Base-by-base conservation (phyloP, 92 coral and sea anemone genomes). In the Paramuricea clavata region DNA sequence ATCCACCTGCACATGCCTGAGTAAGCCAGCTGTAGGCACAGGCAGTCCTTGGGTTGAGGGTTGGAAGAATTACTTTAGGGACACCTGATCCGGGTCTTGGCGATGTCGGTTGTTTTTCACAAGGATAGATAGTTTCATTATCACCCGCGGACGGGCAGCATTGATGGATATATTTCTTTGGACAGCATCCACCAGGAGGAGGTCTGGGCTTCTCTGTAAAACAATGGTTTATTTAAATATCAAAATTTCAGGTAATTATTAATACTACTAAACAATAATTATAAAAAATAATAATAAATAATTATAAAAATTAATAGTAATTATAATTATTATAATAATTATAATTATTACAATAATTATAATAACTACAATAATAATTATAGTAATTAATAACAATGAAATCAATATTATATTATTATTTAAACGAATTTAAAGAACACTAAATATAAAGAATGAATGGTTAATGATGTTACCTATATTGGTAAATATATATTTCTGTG, bases 1-100 rank as follows among this genome's bases (percentile, higher is more conserved):
- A 79, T 36, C 84, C 84, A 28, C 71, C 84, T 12, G 84, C 56
- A n/a, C 84, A 79, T 19, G 84, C 84, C 56, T 34, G 84, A 61
- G 71, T 79, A 19, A 19, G 31, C 84, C 84, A 79, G 12, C 5
- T 34, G 56, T 79, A 57, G 0, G 35, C 35, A 41, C 84, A 79
- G 30, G 22, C 84, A 15, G 15, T 79, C 22, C 19, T 0, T n/a
- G 84, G 73, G 47, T 79, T 28, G 19, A 76, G 28, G 6, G 41
- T 76, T 6, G 30, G 16, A 6, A 26, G 3, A 25, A 49, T 17
- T 28, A 5, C 8, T 0, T 42, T 23, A 27, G 43, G 43, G 41
- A 22, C 15, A 43, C 11, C 17, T 31, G 25, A 6, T 12, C 1
- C 43, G 1, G 21, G 43, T 56, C n/a, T 17, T 11, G 69, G 25